Base-by-base conservation (phyloP, 2,113 vertebrate genomes). In the Apteryx mantelli region DNA sequence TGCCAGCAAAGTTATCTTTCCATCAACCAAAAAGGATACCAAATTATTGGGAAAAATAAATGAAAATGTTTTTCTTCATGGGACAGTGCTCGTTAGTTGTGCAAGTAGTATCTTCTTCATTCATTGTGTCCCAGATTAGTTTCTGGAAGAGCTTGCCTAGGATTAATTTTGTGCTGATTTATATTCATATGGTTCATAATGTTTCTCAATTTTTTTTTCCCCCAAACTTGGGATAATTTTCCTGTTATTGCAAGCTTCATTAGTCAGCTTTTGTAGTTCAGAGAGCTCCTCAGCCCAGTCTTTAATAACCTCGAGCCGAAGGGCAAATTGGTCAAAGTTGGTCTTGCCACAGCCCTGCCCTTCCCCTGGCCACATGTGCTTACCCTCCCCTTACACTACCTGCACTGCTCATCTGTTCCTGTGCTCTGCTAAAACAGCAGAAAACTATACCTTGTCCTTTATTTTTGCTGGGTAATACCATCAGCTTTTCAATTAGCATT, bases 391-490 rank as follows among this genome's bases (percentile, higher is more conserved):
- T 9, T 40, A 0, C 65, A 12, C 46, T 52, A 19, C 64, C 0
- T 1, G 5, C 4, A 5, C 24, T 69, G 38, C 11, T 86, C 25
- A 18, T 56, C 25, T 2, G 2, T 56, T 80, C 2, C 0, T 8
- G 8, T 32, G 12, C 32, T 77, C 11, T 48, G n/a, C n/a, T 58
- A 19, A 48, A 80, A 28, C 14, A 55, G 66, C 61, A 73, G n/a
- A 68, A 58, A 65, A 85, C 38, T 10, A 6, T 5, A 16, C n/a
- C 32, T 86, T 5, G 1, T 65, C 46, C 89, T 85, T 74, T 3
- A 5, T 65, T 84, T 92, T 78, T 66, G 19, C 14, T 89, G 15
- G 30, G 22, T 53, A 66, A 20, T 66, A 12, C 5, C 2, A 3
- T 73, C 48, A 74, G 15, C 76, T 86, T 88, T 95, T 88, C 13